Conservation (phyloP, 2,888 invertebrate species). For the Tineola bisselliella region DNA sequence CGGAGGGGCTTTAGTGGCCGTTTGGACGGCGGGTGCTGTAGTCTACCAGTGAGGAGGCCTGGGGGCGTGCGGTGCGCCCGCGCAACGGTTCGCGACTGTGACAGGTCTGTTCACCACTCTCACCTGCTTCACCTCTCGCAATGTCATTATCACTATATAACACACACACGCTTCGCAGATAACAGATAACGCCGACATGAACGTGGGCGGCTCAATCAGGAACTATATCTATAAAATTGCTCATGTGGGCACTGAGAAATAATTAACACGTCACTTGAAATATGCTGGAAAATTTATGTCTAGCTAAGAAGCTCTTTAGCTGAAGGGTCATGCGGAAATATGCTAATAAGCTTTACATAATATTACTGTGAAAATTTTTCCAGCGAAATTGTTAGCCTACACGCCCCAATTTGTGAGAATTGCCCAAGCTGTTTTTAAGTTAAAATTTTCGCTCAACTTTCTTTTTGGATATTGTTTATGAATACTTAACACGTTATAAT, state of each 20-base stretch:
- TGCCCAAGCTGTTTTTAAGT: conserved; percentile 1
- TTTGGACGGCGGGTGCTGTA: conserved; percentile 29
- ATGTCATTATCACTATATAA: conserved; percentile 51
- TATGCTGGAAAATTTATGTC: conserved; percentile 3
- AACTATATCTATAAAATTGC: background rate
- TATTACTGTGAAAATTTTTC: conserved; percentile 2
- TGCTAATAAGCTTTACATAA: conserved; percentile 13
- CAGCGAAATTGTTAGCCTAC: background rate
- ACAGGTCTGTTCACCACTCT: conserved; percentile 38
- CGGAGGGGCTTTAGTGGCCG: conserved; percentile 32
- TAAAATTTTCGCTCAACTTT: background rate
- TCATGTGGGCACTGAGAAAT: background rate
- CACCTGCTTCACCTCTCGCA: conserved; percentile 56
- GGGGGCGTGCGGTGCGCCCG: conserved; percentile 52
- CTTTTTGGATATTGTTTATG: background rate
- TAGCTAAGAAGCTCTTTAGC: conserved; percentile 1
- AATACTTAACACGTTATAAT: background rate
- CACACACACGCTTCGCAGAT: conserved; percentile 1
- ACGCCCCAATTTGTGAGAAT: background rate
- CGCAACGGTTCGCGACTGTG: conserved; percentile 41
- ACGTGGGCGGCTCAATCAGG: background rate
- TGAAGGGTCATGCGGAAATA: conserved; percentile 6
- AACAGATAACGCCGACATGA: background rate
- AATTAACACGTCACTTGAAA: conserved; percentile 9
- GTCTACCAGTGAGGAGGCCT: conserved; percentile 48